Conservation (phyloP, 2,888 invertebrate genomes). For the Trisateles emortualis region DNA sequence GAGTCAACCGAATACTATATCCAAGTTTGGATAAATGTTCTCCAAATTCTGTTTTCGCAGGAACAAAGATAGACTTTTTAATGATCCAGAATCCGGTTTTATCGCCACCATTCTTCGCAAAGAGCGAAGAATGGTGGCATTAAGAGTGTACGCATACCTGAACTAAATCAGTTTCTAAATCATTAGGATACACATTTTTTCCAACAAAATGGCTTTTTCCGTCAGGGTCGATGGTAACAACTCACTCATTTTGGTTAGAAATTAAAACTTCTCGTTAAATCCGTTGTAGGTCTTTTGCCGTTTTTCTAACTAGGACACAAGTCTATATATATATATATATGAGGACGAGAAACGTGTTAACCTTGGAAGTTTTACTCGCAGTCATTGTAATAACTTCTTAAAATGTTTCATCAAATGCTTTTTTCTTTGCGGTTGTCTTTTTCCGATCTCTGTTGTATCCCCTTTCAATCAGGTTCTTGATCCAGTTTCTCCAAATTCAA, state of each 20-base stretch:
- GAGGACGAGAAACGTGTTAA: conserved; percentile 16
- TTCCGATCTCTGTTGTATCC: no score
- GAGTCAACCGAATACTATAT: no score
- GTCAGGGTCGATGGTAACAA: background rate
- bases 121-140: conserved; percentile 5
- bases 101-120: conserved; percentile 6
- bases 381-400: no score
- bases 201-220: conserved; percentile 5
- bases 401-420: no score
- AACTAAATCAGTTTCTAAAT: conserved; percentile 22
- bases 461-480: no score
- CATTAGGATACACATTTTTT: conserved; percentile 12
- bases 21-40: conserved; percentile 20
- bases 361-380: no score
- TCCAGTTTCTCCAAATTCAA: no score
- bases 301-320: conserved; percentile 3
- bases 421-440: no score
- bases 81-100: conserved; percentile 9
- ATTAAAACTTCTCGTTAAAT: conserved; percentile 13
- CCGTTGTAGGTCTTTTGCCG: background rate
- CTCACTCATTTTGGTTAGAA: conserved; percentile 22
- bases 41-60: conserved; percentile 22
- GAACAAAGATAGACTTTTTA: conserved; percentile 1
- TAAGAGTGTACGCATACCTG: conserved; percentile 21
- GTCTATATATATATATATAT: conserved; percentile 5